phyloP scores from a whole-genome alignment of 2,888 invertebrate species.

The Leptogaster cylindrica region DNA sequence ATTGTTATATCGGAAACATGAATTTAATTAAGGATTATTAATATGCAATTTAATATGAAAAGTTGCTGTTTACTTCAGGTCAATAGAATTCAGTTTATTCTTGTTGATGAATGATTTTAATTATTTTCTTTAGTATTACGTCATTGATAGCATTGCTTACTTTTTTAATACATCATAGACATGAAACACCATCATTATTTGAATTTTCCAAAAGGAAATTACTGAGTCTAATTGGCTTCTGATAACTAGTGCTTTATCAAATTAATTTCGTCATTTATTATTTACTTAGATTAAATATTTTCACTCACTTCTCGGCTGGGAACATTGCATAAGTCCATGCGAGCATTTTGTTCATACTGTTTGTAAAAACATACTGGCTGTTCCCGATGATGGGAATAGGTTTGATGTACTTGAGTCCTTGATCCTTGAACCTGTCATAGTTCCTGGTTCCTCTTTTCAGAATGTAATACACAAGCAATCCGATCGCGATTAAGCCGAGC shows the following conservation, averaged over 20 bases:
- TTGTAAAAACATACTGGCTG: too few species aligned
- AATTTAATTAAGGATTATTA: too few species aligned
- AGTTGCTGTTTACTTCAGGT: background rate
- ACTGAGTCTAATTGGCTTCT: too few species aligned
- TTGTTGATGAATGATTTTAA: too few species aligned
- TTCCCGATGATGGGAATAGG: background rate
- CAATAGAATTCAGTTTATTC: too few species aligned
- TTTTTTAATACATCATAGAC: too few species aligned
- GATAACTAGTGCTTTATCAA: background rate
- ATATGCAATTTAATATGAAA: background rate
- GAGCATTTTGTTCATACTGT: background rate
- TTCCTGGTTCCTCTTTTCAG: background rate
- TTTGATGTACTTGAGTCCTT: background rate
- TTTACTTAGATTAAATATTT: background rate
- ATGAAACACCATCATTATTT: too few species aligned
- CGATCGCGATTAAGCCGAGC: background rate
- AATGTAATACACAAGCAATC: background rate
- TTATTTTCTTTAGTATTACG: too few species aligned
- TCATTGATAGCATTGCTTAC: too few species aligned
- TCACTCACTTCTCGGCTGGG: background rate
- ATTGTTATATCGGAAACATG: too few species aligned
- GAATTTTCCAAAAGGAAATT: too few species aligned
- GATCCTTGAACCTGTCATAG: background rate
- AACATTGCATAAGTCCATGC: background rate
- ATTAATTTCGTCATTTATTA: background rate